Base-by-base conservation (phyloP, 2,888 invertebrate species). In the Chymomyza fuscimana region DNA sequence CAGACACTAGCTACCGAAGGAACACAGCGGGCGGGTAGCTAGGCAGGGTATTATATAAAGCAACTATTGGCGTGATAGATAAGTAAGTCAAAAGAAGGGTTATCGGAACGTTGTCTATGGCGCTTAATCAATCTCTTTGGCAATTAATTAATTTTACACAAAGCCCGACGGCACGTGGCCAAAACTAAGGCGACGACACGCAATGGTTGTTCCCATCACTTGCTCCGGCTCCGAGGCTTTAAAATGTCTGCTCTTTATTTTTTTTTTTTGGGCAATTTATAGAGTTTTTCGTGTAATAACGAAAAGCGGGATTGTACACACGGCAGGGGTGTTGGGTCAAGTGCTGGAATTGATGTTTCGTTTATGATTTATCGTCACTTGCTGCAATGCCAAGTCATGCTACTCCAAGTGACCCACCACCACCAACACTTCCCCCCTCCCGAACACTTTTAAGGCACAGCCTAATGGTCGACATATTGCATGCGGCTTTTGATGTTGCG, bases 311-410 rank as follows among this genome's bases (percentile, higher is more conserved):
- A 60, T 63, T 76, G 63, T 65, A 56, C 59, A 50, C 62, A 70
- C n/a, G 32, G 54, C 36, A 50, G 40, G 68, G 81, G 79, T 82
- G 83, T 77, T 85, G 89, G 91, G 91, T 91, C 91, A 91, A 91
- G 65, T 67, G 87, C 90, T 91, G 91, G 87, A 91, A 89, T 89
- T 91, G 91, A 91, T 91, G 91, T 91, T 91, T 91, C 90, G 89
- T 88, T 91, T 90, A 91, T 91, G 91, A 91, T 91, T 91, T 91
- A 91, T 91, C 86, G 89, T 86, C 80, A 84, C 78, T 83, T 77
- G 77, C 36, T 58, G 58, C 58, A 58, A 65, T 73, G 78, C 73
- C 81, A 76, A 84, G 86, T 86, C 88, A 86, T 82, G 70, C 67
- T 73, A 32, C 56, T 50, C 15, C 50, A 4, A 19, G 46, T 58